phyloP scores from a whole-genome alignment of 2,113 vertebrate genomes.

The Pandion haliaetus region DNA sequence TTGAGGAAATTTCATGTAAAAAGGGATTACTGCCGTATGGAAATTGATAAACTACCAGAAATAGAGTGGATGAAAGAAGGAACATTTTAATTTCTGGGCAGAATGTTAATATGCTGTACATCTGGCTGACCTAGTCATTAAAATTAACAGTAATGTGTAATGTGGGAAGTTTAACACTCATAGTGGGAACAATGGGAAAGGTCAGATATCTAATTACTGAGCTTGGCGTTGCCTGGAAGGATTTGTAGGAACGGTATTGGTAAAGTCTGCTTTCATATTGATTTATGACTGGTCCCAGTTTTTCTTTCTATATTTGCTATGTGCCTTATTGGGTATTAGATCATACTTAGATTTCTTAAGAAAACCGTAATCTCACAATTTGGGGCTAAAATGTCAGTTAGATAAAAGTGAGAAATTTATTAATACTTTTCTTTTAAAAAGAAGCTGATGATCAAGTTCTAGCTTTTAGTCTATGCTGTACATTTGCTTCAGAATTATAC shows the following conservation, averaged over 20 bases:
- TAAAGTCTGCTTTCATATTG: neutral
- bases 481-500: neutral
- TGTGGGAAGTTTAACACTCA: neutral
- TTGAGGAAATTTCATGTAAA: neutral
- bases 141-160: neutral
- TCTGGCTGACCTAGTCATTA: neutral
- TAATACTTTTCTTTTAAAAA: neutral
- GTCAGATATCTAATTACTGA: constrained; percentile 10
- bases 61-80: neutral
- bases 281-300: neutral
- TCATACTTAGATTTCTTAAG: neutral
- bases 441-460: neutral
- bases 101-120: neutral
- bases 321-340: neutral
- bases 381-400: neutral
- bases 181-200: neutral
- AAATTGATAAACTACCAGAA: neutral
- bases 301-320: neutral
- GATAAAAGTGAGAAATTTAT: neutral
- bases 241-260: neutral
- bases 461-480: neutral
- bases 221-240: neutral
- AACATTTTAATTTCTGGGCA: neutral
- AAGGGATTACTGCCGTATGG: neutral
- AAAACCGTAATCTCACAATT: neutral